Percentiles rank a stretch among this genome's conserved stretches.
These are phyloP conservation scores for Podarcis raffonei DNA, from an alignment of 2,113 vertebrate genomes.

Conservation along the genomic window DNA sequence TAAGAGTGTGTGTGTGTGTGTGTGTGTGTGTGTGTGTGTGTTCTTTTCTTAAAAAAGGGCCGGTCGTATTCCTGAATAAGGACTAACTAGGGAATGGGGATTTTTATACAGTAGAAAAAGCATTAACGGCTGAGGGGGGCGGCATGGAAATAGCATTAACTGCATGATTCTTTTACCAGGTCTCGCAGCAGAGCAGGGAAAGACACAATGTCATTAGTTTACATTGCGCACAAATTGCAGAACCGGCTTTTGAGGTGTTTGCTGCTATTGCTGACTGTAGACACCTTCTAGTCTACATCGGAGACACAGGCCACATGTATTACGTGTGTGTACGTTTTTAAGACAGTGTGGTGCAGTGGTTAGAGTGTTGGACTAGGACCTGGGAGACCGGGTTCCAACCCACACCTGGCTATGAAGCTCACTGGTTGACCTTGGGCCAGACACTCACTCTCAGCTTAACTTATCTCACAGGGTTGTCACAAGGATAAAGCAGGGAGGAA, in stretches of 20 bases:
- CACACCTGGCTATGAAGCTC: too few species aligned
- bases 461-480: too few species aligned
- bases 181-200: conserved; percentile 31
- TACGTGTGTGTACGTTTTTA: too few species aligned
- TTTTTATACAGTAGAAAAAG: conserved; percentile 4
- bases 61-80: conserved; percentile 44
- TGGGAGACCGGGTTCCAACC: too few species aligned
- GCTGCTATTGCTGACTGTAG: conserved; percentile 43
- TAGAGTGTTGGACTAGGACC: not conserved
- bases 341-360: too few species aligned
- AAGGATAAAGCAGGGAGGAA: too few species aligned
- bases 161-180: conserved; percentile 57
- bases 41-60: conserved; percentile 47
- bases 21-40: not conserved
- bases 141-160: conserved; percentile 69
- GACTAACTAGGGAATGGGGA: not conserved
- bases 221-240: conserved; percentile 40
- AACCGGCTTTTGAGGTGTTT: conserved; percentile 33
- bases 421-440: too few species aligned
- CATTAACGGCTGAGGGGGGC: conserved; percentile 49
- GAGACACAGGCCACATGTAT: too few species aligned
- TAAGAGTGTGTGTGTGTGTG: not conserved
- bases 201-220: conserved; percentile 62
- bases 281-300: not conserved
- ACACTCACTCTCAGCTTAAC: too few species aligned